Conservation (phyloP, 2,113 vertebrate species). For the Romanogobio albipinnatus region DNA sequence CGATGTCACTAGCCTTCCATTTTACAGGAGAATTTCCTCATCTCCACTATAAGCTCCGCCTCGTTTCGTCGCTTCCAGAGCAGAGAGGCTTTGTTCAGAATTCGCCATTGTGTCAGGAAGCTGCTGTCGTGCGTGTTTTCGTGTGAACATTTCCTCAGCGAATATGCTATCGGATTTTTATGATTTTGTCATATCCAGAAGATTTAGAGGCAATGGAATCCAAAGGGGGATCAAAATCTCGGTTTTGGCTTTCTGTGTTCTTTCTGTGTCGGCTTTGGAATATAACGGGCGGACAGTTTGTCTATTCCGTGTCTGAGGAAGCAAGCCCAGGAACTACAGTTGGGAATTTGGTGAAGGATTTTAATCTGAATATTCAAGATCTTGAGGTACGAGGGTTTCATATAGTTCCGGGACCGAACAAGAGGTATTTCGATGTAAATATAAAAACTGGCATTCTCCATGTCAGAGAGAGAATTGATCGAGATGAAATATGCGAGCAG, state of each 20-base stretch:
- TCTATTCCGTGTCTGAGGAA: slow-evolving; percentile 58
- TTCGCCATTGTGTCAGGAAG: slow-evolving; percentile 47
- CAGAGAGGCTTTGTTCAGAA: slow-evolving; percentile 54
- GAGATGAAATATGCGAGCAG: slow-evolving; percentile 56
- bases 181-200: neutral
- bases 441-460: slow-evolving; percentile 51
- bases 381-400: slow-evolving; percentile 53
- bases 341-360: slow-evolving; percentile 60
- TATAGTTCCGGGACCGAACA: slow-evolving; percentile 45
- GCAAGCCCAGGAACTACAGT: slow-evolving; percentile 49
- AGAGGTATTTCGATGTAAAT: slow-evolving; percentile 60
- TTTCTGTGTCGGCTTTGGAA: slow-evolving; percentile 38
- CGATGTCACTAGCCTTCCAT: slow-evolving; percentile 49
- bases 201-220: slow-evolving; percentile 21
- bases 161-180: slow-evolving; percentile 1
- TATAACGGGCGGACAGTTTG: slow-evolving; percentile 49
- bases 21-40: neutral
- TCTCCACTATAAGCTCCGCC: slow-evolving; percentile 35
- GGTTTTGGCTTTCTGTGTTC: slow-evolving; percentile 20
- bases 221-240: neutral
- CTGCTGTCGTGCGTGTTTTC: neutral
- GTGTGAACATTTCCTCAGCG: neutral
- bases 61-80: slow-evolving; percentile 30
- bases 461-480: slow-evolving; percentile 56
- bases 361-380: slow-evolving; percentile 58